Evolutionary conservation across 2,888 invertebrate species (phyloP), one percentile per base, ranked within the genome.

Genomic region (Kryphioiulus occultus): DNA sequence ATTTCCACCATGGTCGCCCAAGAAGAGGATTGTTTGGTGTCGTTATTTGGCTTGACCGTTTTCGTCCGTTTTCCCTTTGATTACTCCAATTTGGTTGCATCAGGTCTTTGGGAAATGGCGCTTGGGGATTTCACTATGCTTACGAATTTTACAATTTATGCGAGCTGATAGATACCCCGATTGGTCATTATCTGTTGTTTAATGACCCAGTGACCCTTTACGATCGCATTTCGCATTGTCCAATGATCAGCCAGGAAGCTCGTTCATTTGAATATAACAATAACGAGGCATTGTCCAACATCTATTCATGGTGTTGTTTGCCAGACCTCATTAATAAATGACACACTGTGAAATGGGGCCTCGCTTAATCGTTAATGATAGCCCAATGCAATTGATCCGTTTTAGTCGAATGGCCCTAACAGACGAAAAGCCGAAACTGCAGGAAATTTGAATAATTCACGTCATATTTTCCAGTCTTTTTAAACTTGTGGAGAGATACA

Each of bases 131-230:
- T n/a, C 19, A 19, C n/a, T 59, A n/a, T 59, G 53, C n/a, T n/a
- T 19, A n/a, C n/a, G 53, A 59, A 59, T 59, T 59, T 59, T 59
- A 59, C 19, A 59, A 59, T 59, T 59, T 59, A 59, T 59, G 53
- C 53, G n/a, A 59, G 17, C n/a, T 59, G 53, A 59, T 59, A 59
- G 53, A 59, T 59, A 59, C 53, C 53, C 53, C 53, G 53, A 59
- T n/a, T 59, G 53, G 53, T n/a, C 53, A 59, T 59, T 59, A 59
- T 59, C 53, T n/a, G 53, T 59, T 59, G 53, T 59, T 59, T 59
- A 59, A 59, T 59, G 53, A 59, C 53, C 53, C 53, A 59, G n/a
- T 59, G 53, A 59, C 53, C 53, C n/a, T 59, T 59, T 59, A 59
- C 53, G 53, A 59, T 12, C 53, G 17, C 12, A 59, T 59, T 59